Conservation (phyloP, 1,140 invertebrate genomes). For the Leptinotarsa lineolata region DNA sequence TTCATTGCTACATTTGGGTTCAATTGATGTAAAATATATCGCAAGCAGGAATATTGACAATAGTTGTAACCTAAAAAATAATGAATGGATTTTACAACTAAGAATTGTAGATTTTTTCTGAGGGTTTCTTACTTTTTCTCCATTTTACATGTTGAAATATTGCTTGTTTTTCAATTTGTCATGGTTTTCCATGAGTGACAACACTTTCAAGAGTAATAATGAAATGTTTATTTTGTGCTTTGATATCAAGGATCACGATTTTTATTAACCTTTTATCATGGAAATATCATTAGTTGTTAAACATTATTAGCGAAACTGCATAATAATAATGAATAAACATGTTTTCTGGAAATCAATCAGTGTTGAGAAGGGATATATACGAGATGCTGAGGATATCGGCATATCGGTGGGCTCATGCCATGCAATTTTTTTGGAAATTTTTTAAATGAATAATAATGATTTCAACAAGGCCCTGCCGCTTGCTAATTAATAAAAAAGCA, state of each 20-base stretch:
- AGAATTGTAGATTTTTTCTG: not conserved
- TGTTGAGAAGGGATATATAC: no score
- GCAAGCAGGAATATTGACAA: not conserved
- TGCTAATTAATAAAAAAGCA: no score
- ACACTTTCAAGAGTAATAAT: not conserved
- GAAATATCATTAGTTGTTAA: not conserved
- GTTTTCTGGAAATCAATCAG: no score
- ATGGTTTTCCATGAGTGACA: not conserved
- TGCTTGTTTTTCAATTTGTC: not conserved
- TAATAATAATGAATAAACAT: not conserved
- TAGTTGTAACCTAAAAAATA: not conserved
- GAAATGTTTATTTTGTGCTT: not conserved
- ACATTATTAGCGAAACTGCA: not conserved
- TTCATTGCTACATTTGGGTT: conserved; percentile 10
- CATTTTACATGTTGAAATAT: no score
- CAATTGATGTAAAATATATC: not conserved
- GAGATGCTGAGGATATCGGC: no score
- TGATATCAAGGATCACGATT: not conserved
- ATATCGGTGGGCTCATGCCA: no score
- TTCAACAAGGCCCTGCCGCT: no score
- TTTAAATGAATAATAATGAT: no score
- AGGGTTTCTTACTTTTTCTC: no score
- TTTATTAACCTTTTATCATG: not conserved
- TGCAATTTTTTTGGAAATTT: no score
- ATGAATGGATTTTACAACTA: not conserved